Conservation (phyloP, 2,888 invertebrate genomes). For the Spodoptera exigua region DNA sequence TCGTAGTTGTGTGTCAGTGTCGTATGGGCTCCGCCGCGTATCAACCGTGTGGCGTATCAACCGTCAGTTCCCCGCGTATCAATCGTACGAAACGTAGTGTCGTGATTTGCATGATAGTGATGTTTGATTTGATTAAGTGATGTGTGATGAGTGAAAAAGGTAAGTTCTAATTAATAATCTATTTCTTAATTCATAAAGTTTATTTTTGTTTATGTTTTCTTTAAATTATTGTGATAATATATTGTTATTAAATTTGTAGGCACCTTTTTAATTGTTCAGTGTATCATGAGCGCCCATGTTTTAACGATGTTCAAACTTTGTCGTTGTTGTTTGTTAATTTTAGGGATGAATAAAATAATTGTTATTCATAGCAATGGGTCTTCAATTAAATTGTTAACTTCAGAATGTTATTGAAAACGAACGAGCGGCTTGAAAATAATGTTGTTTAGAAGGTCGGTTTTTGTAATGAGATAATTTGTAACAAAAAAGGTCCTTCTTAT, state of each 20-base stretch:
- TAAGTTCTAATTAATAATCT: conserved; percentile 18
- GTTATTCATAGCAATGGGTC: conserved; percentile 7
- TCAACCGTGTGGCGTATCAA: conserved; percentile 50
- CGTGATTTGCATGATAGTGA: conserved; percentile 46
- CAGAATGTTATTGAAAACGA: too few relatives aligned
- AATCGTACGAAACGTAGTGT: conserved; percentile 49
- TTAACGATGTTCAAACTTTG: conserved; percentile 24
- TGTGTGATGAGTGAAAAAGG: conserved; percentile 47
- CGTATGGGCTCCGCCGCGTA: conserved; percentile 62
- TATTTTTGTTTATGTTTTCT: neutral
- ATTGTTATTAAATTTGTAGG: conserved; percentile 5
- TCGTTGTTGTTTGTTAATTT: conserved; percentile 25
- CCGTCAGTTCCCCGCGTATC: conserved; percentile 45
- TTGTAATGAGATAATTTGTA: too few relatives aligned
- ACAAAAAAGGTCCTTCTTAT: too few relatives aligned
- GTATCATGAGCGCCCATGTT: conserved; percentile 15
- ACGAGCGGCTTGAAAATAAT: too few relatives aligned
- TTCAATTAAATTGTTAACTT: neutral
- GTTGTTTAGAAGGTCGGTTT: too few relatives aligned
- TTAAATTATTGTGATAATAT: neutral
- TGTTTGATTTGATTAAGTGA: conserved; percentile 48
- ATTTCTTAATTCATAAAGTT: neutral
- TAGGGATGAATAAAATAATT: conserved; percentile 17
- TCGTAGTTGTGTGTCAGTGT: conserved; percentile 70
- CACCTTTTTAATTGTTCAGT: conserved; percentile 22